Percentiles rank a stretch among this genome's conserved stretches.
phyloP scores from a whole-genome alignment of 2,113 vertebrate species.

The Dasyornis broadbenti region DNA sequence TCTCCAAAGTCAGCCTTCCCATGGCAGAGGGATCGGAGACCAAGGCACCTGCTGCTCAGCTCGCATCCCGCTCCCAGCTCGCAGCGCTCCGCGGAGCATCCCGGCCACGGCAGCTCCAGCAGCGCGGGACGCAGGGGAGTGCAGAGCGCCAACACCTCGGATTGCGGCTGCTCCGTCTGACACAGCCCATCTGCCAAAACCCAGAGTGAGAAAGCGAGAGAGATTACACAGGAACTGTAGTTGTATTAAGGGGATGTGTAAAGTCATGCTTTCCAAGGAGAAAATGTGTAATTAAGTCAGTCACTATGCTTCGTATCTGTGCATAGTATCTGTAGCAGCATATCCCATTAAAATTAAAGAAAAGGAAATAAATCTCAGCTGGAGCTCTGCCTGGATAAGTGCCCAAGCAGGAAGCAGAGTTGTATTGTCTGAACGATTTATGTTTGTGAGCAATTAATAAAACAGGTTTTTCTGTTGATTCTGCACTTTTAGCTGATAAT shows the following conservation, averaged over 20 bases:
- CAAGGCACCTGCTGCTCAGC: background rate
- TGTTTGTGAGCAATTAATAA: conserved; percentile 22
- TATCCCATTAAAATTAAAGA: conserved; percentile 40
- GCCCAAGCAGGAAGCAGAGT: conserved; percentile 15
- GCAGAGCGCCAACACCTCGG: background rate
- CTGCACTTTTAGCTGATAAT: conserved; percentile 14
- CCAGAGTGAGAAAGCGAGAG: background rate
- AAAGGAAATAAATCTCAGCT: conserved; percentile 43
- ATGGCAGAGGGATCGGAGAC: background rate
- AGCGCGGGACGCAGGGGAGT: background rate
- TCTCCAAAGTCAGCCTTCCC: background rate
- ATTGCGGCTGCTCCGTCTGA: background rate
- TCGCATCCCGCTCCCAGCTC: background rate
- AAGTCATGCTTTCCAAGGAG: background rate
- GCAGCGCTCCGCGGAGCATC: accelerated
- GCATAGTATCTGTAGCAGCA: background rate
- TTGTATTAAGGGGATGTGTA: background rate
- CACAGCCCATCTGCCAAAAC: conserved; percentile 3
- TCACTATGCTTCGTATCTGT: background rate
- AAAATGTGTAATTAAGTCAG: background rate
- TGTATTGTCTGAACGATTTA: background rate
- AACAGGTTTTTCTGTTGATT: conserved; percentile 35
- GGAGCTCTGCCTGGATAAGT: background rate
- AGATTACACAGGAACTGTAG: background rate
- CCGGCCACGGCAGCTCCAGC: background rate